These are phyloP conservation scores for Lordiphosa fenestrarum DNA, from an alignment of 2,888 invertebrate genomes.

Conservation along the genomic window DNA sequence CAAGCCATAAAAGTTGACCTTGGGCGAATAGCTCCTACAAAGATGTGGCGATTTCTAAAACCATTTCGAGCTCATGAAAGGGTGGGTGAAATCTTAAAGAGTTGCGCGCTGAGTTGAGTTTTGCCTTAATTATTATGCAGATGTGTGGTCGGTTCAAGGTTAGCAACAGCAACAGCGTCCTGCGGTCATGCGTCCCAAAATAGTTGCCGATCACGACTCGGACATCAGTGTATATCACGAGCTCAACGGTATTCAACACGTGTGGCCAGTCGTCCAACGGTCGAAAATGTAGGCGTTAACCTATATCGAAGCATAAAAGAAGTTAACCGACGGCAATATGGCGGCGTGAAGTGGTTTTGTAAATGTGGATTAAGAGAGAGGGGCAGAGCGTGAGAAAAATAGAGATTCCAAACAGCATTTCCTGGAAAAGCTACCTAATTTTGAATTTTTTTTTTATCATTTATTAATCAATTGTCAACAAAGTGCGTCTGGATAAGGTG, in stretches of 20 bases:
- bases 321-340: no score
- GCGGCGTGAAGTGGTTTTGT: no score
- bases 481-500: no score
- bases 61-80: slow-evolving; percentile 31
- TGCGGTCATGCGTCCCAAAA: slow-evolving; percentile 14
- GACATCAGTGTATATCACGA: slow-evolving; percentile 54
- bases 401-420: no score
- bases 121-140: slow-evolving; percentile 18
- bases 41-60: slow-evolving; percentile 51
- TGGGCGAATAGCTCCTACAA: slow-evolving; percentile 34
- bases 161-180: slow-evolving; percentile 13
- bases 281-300: not conserved
- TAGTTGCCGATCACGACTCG: slow-evolving; percentile 27
- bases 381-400: no score
- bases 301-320: no score
- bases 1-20: slow-evolving; percentile 49
- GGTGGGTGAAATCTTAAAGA: slow-evolving; percentile 45
- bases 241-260: slow-evolving; percentile 48
- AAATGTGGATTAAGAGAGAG: no score
- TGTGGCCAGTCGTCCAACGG: slow-evolving; percentile 34
- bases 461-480: no score
- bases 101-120: slow-evolving; percentile 29
- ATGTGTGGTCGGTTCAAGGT: slow-evolving; percentile 43
- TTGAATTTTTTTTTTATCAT: no score
- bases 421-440: no score